Evolutionary conservation across 1,140 invertebrate genomes (phyloP).

Genomic region (Eriocheir sinensis): DNA sequence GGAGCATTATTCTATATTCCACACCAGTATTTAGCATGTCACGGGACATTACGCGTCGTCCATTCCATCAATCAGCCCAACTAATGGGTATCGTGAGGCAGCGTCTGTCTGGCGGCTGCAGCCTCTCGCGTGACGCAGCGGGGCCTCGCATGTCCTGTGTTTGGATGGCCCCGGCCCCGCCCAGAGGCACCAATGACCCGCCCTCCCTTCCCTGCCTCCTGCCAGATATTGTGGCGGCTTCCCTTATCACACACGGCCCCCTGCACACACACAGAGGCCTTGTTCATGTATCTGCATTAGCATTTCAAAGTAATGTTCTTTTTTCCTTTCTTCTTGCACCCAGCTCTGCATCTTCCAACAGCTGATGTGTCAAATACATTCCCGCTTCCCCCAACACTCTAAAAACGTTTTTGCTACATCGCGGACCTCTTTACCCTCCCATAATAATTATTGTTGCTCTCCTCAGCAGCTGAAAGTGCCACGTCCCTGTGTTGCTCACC

Average conservation of each 20-base stretch:
- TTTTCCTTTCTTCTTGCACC: too few relatives aligned
- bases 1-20: background rate
- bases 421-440: too few relatives aligned
- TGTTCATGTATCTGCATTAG: too few relatives aligned
- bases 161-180: background rate
- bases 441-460: too few relatives aligned
- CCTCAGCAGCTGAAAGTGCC: too few relatives aligned
- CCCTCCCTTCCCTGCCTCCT: background rate
- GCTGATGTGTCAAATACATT: too few relatives aligned
- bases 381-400: too few relatives aligned
- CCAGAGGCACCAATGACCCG: too few relatives aligned
- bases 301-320: too few relatives aligned
- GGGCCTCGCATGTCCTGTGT: background rate
- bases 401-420: too few relatives aligned
- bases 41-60: background rate
- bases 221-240: background rate
- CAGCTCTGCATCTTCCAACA: too few relatives aligned
- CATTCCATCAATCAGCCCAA: background rate
- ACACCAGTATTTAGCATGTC: background rate
- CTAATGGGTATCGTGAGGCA: background rate
- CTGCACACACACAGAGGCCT: background rate
- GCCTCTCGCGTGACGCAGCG: background rate
- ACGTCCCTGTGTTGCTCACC: too few relatives aligned
- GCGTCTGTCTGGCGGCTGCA: background rate
- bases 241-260: background rate